Evolutionary conservation across 2,888 invertebrate species (phyloP), one percentile per base, ranked within the genome.

Genomic region (Eremobia ochroleuca): DNA sequence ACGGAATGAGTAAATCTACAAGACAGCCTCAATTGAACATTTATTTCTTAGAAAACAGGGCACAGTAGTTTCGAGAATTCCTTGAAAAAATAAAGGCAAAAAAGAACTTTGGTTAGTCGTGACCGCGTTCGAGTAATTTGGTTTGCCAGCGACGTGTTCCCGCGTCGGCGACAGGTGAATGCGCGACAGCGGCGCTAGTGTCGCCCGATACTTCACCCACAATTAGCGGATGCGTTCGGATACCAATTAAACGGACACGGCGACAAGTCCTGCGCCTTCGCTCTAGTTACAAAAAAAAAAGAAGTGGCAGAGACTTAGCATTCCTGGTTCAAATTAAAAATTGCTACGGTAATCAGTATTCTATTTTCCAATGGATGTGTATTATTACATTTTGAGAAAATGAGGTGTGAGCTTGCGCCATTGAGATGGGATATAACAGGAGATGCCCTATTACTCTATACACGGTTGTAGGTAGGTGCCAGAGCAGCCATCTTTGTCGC

Each of bases 201-300:
- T 91, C 90, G 89, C 85, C 73, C 67, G 88, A 81, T 83, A 79
- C 87, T 85, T 90, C 92, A 90, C 87, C 90, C 83, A 93, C 95
- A 95, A 95, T 95, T 95, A 95, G 94, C 90, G 92, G 87, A 89
- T 88, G 90, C 90, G 87, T 89, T 87, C 88, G 83, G 91, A 91
- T 91, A 92, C 95, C 95, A 95, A 95, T 95, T 95, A 95, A 92
- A 91, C 86, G 84, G 87, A 86, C 88, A 78, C 83, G 82, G 85
- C 87, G 88, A 90, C 89, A 89, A 81, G 83, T 82, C 77, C 82
- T 76, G 85, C 82, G 79, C 83, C 79, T 76, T 75, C 61, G 79
- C 71, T 81, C 77, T 79, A 75, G 65, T 76, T 69, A 68, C 68
- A 81, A 81, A 82, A 89, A 58, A 87, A 84, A 84, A 71, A 80